Percentiles rank a stretch among this genome's conserved stretches.
Evolutionary conservation across 2,113 vertebrate species (phyloP).

Genomic region (Polypterus senegalus): DNA sequence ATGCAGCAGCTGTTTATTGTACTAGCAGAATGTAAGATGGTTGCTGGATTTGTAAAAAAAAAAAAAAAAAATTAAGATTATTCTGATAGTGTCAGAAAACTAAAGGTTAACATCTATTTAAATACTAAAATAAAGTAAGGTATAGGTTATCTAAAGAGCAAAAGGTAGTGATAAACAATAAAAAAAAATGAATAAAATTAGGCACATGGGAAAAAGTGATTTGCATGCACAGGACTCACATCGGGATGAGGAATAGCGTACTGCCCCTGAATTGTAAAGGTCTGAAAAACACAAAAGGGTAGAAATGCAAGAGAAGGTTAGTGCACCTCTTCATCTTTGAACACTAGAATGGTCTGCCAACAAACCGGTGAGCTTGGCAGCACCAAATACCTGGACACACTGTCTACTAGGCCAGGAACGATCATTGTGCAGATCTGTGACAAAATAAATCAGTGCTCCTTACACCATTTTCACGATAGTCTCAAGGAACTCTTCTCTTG

Average conservation of each 20-base stretch:
- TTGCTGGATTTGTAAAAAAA: slow-evolving; percentile 29
- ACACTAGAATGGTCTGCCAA: too few relatives aligned
- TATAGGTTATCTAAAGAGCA: slow-evolving; percentile 19
- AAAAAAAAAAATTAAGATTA: not conserved
- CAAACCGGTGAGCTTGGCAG: too few relatives aligned
- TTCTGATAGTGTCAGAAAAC: slow-evolving; percentile 9
- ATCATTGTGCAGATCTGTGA: too few relatives aligned
- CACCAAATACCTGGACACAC: too few relatives aligned
- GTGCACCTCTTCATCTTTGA: too few relatives aligned
- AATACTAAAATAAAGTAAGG: slow-evolving; percentile 40
- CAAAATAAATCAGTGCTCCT: too few relatives aligned
- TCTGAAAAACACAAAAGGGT: slow-evolving; percentile 47
- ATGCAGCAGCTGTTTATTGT: slow-evolving; percentile 25
- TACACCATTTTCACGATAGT: too few relatives aligned
- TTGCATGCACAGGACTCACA: slow-evolving; percentile 63
- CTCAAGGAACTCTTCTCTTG: too few relatives aligned
- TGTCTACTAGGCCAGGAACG: too few relatives aligned
- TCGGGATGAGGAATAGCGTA: slow-evolving; percentile 84
- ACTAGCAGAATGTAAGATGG: slow-evolving; percentile 21
- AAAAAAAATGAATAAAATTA: too few relatives aligned
- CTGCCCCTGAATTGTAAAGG: slow-evolving; percentile 78
- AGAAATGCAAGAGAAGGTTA: too few relatives aligned
- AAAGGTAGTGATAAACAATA: too few relatives aligned
- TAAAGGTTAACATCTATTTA: slow-evolving; percentile 9
- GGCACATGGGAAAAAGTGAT: slow-evolving; percentile 23